Conservation (phyloP, 2,888 invertebrate species). For the Cynaeus angustus region DNA sequence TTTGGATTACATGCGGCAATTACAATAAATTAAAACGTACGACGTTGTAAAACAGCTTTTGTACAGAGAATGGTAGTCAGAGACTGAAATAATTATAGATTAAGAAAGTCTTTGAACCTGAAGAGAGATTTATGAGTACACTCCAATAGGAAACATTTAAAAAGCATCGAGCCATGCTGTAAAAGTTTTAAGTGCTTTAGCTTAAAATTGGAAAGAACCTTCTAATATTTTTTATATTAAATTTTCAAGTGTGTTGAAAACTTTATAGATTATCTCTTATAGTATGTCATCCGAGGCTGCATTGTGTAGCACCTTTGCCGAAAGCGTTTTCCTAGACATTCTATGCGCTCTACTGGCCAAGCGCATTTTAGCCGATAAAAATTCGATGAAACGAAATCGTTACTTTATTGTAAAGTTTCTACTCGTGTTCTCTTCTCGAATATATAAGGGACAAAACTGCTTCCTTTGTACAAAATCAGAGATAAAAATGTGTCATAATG, state of each 20-base stretch:
- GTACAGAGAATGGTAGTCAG: not conserved
- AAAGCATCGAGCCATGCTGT: slow-evolving; percentile 4
- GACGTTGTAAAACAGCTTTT: slow-evolving; percentile 1
- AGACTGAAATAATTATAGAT: slow-evolving; percentile 7
- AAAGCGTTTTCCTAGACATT: slow-evolving; percentile 42
- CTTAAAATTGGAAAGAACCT: slow-evolving; percentile 38
- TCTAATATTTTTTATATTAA: slow-evolving; percentile 48
- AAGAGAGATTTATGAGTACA: slow-evolving; percentile 17
- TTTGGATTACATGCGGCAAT: slow-evolving; percentile 43
- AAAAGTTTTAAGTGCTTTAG: slow-evolving; percentile 43
- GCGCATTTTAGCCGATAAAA: slow-evolving; percentile 51
- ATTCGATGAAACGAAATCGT: slow-evolving; percentile 51
- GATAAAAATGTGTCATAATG: slow-evolving; percentile 45
- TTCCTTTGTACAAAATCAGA: slow-evolving; percentile 44
- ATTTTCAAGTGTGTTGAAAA: slow-evolving; percentile 43
- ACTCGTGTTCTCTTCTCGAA: slow-evolving; percentile 40
- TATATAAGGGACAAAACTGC: slow-evolving; percentile 46
- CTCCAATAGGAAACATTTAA: slow-evolving; percentile 28
- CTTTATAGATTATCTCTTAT: slow-evolving; percentile 43
- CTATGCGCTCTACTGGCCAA: slow-evolving; percentile 50
- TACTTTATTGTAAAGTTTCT: slow-evolving; percentile 50
- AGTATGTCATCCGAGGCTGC: slow-evolving; percentile 42
- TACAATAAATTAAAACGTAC: slow-evolving; percentile 38
- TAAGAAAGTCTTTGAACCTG: slow-evolving; percentile 24
- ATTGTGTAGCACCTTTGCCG: slow-evolving; percentile 49